Percentiles rank a stretch among this genome's conserved stretches.
These are phyloP conservation scores for Penelope pileata DNA, from an alignment of 2,113 vertebrate genomes.

Conservation along the genomic window DNA sequence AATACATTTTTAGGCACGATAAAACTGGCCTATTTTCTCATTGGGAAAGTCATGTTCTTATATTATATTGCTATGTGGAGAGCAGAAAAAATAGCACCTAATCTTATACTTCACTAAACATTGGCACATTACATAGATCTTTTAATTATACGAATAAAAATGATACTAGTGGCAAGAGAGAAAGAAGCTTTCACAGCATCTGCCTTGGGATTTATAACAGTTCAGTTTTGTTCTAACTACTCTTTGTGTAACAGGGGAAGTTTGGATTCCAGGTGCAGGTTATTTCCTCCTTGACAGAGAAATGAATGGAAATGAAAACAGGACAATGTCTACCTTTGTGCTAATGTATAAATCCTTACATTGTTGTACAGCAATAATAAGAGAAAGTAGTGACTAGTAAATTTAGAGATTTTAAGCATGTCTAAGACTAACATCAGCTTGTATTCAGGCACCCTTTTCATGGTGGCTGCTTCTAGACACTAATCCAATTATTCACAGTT, in stretches of 20 bases:
- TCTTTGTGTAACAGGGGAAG: not conserved
- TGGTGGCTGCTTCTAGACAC: not conserved
- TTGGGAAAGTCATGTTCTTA: not conserved
- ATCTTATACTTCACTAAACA: not conserved
- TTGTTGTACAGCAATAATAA: not conserved
- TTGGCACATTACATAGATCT: not conserved
- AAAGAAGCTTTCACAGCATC: not conserved
- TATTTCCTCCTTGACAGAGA: slow-evolving; percentile 40
- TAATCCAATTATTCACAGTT: slow-evolving; percentile 3
- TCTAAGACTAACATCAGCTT: not conserved
- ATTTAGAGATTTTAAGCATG: slow-evolving; percentile 1
- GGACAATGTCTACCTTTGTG: slow-evolving; percentile 5
- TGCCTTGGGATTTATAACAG: slow-evolving; percentile 15
- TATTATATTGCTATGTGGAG: not conserved
- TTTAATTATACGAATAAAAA: not conserved
- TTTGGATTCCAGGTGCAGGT: slow-evolving; percentile 25
- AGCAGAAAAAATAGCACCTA: not conserved
- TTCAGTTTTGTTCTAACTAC: slow-evolving; percentile 2
- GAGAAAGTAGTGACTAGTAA: not conserved
- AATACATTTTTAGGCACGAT: not conserved
- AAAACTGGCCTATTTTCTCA: not conserved
- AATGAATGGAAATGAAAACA: slow-evolving; percentile 11
- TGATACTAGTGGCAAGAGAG: not conserved
- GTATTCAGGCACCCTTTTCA: not conserved
- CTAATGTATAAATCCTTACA: not conserved